Conservation (phyloP, 53 echinoderm and acorn worm species). For the Pentamera pediparva region DNA sequence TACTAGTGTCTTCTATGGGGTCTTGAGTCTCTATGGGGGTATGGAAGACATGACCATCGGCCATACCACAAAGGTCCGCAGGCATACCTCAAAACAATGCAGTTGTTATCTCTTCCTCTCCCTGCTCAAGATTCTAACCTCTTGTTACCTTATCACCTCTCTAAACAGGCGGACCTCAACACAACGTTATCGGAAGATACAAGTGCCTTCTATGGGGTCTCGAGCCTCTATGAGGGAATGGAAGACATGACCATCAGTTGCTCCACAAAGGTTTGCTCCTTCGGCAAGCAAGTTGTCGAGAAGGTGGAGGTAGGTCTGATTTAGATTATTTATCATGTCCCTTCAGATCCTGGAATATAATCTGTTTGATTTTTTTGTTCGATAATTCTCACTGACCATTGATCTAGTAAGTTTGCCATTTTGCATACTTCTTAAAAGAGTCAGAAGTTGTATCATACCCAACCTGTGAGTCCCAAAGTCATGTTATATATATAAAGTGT, state of each 20-base stretch:
- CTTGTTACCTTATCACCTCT: too few relatives aligned
- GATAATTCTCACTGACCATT: too few relatives aligned
- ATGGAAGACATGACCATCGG: conserved; percentile 93
- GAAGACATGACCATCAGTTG: conserved; percentile 96
- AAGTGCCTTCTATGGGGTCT: conserved; percentile 85
- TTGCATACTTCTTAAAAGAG: too few relatives aligned
- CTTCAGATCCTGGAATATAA: not conserved
- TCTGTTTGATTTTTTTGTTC: too few relatives aligned
- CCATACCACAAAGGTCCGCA: conserved; percentile 88
- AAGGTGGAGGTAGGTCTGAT: conserved; percentile 99
- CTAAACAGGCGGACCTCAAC: conserved; percentile 91
- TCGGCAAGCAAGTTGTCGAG: conserved; percentile 98
- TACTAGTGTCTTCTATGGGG: conserved; percentile 77
- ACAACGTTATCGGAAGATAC: conserved; percentile 92
- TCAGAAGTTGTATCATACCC: too few relatives aligned
- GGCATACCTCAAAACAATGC: too few relatives aligned
- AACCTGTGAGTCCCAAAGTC: too few relatives aligned
- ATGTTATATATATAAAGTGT: too few relatives aligned
- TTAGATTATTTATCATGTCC: too few relatives aligned
- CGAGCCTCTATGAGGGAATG: conserved; percentile 89
- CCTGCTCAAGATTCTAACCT: not conserved
- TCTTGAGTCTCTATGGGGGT: conserved; percentile 92
- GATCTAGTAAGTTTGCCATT: too few relatives aligned
- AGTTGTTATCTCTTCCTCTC: not conserved
- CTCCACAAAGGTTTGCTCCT: conserved; percentile 94